Evolutionary conservation across 2,797 vertebrate genomes (phyloP), one percentile per base, ranked within the genome.

Genomic region (Esox masquinongy): DNA sequence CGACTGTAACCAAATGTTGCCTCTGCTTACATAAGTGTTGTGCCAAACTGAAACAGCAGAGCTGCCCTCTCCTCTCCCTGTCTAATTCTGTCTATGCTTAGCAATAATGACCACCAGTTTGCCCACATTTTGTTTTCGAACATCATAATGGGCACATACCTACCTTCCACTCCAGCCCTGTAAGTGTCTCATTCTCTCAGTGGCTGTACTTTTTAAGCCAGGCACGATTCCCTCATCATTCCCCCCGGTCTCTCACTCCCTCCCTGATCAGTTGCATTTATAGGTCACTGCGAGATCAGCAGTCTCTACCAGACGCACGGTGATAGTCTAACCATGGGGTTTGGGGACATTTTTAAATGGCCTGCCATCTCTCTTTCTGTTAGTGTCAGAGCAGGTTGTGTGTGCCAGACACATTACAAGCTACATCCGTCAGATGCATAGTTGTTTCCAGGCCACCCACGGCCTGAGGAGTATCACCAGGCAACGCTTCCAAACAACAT

Each of bases 321-420:
- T 76, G 74, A 70, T 72, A 78, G 80, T 73, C 84, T 88, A 86
- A 85, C 82, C 73, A 67, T 16, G 74, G 80, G 84, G 87, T 85
- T 84, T 9, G 78, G 82, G 79, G 86, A 82, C 88, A 88, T 92
- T 92, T 92, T 92, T 90, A 87, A 91, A 90, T 61, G 31, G 78
- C 26, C 63, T 24, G 34, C 80, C 79, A 78, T 93, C 92, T 88
- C 81, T 82, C 87, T 83, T 74, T 43, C 5, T 47, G 87, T 94
- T 92, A 92, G 79, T 39, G 79, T 91, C 88, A 91, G 79, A 90
- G 87, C 90, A 92, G 91, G 90, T 90, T 86, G 87, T 85, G 83
- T 76, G 82, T 87, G 92, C 87, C 91, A 91, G 86, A 82, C 80
- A 83, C 90, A 91, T 93, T 92, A 93, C 79, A 79, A 74, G 49